These are phyloP conservation scores for Alethe diademata DNA, from an alignment of 2,113 vertebrate genomes.

Conservation along the genomic window DNA sequence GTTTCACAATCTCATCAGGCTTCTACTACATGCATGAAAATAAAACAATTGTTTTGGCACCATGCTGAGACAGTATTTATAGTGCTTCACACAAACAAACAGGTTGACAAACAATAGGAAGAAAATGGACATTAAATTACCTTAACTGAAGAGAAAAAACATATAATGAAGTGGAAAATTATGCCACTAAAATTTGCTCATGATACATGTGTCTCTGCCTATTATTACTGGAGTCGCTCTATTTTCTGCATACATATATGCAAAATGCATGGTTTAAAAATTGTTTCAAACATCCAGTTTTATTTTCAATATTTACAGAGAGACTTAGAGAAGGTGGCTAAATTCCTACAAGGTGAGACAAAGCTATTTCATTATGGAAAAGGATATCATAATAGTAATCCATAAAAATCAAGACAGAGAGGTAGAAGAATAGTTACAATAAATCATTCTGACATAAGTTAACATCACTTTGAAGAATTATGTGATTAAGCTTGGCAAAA, in stretches of 20 bases:
- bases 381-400: not conserved
- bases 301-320: not conserved
- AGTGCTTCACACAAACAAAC: not conserved
- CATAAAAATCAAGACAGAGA: not conserved
- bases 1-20: not conserved
- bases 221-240: not conserved
- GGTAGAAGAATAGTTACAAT: not conserved
- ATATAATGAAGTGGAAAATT: not conserved
- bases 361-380: not conserved
- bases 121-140: not conserved
- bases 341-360: not conserved
- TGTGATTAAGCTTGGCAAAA: not conserved
- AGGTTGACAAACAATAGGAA: not conserved
- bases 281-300: not conserved
- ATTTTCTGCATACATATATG: not conserved
- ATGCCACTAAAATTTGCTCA: not conserved
- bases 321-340: not conserved
- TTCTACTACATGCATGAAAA: not conserved
- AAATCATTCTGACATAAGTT: not conserved
- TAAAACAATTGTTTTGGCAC: slow-evolving; percentile 19
- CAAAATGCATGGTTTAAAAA: not conserved
- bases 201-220: not conserved
- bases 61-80: not conserved
- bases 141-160: not conserved
- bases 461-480: not conserved